Evolutionary conservation across 2,888 invertebrate genomes (phyloP), one percentile per base, ranked within the genome.

Genomic region (Endotricha flammealis): DNA sequence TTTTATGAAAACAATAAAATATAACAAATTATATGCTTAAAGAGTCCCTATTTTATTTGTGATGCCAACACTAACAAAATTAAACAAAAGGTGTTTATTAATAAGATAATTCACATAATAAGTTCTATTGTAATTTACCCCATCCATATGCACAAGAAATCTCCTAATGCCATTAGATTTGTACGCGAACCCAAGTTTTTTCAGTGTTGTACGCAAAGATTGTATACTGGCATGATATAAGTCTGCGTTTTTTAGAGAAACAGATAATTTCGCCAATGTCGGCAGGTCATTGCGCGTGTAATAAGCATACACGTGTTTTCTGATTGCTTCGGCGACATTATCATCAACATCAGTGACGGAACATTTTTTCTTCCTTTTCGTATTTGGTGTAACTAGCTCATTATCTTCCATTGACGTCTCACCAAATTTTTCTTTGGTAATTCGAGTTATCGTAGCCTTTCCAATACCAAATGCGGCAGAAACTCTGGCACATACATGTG

Each of bases 401-500:
- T 40, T 32, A 29, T 36, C 32, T 12, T 14, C 14, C 12, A 30
- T 36, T 7, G 13, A 10, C 8, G 41, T 17, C 41, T 25, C 5
- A 20, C 44, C 38, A 39, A 29, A 41, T 12, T 36, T 46, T 42
- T 47, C 41, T 33, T 37, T 43, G n/a, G 14, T 39, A 25, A 45
- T 48, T 9, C 44, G 35, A n/a, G 29, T 28, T 12, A 46, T 41
- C 4, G 47, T 50, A 38, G 29, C 25, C 23, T 27, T 25, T 28
- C 42, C 42, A 36, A 53, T 47, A 5, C 36, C 42, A 39, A 53
- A 38, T 32, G 50, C 46, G 16, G 48, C 43, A 29, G 47, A 41
- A 28, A 52, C 44, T 41, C 46, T 29, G n/a, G 45, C 32, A 11
- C 27, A 10, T 5, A 47, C 45, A 30, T 44, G 30, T 11, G n/a